Conservation (phyloP, 2,888 invertebrate genomes). For the Rhaphigaster nebulosa region DNA sequence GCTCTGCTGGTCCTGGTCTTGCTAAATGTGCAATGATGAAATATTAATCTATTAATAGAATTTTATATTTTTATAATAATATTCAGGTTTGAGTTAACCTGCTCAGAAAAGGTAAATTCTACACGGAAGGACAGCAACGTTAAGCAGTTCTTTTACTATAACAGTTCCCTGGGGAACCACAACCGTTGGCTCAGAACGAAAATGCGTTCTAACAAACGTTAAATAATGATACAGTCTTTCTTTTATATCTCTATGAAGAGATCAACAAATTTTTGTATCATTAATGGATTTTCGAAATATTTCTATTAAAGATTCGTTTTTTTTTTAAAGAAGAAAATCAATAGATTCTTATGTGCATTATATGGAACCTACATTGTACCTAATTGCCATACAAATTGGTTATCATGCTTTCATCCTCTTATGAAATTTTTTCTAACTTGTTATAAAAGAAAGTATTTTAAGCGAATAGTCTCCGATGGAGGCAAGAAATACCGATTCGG, state of each 20-base stretch:
- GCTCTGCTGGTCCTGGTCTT: too few relatives aligned
- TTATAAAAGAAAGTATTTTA: constrained; percentile 3
- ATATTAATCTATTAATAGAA: too few relatives aligned
- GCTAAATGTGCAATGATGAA: too few relatives aligned
- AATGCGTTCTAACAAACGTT: neutral
- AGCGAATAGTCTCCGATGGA: neutral
- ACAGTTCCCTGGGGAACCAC: neutral
- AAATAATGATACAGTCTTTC: neutral
- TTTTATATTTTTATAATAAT: too few relatives aligned
- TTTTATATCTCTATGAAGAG: neutral
- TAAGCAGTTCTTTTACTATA: neutral
- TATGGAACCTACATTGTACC: neutral
- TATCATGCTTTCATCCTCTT: neutral
- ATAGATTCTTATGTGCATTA: neutral
- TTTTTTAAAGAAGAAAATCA: neutral
- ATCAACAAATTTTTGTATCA: neutral
- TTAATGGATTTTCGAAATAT: neutral
- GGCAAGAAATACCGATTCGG: neutral
- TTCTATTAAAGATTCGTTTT: neutral
- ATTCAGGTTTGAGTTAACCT: too few relatives aligned
- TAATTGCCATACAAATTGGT: neutral
- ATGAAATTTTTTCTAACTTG: neutral
- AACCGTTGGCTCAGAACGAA: neutral
- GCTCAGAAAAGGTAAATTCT: neutral
- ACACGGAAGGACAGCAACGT: neutral